Evolutionary conservation across 2,113 vertebrate species (phyloP).

Genomic region (Cynocephalus volans): DNA sequence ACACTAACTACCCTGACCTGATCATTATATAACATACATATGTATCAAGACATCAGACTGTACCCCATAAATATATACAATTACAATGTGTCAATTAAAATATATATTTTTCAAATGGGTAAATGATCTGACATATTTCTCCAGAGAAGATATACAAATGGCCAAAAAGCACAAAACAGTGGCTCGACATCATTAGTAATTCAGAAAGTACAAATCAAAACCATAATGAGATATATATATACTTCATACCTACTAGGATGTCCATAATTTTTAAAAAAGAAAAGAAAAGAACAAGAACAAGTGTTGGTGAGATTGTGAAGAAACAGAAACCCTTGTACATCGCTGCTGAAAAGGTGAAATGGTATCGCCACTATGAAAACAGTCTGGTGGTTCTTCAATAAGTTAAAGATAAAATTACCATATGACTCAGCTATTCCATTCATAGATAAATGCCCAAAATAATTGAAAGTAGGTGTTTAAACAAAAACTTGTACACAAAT

Average conservation of each 20-base stretch:
- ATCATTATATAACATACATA: too few relatives aligned
- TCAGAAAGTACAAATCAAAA: neutral
- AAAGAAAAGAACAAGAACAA: neutral
- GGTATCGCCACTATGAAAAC: neutral
- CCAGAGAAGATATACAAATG: slow-evolving; percentile 10
- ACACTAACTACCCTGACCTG: too few relatives aligned
- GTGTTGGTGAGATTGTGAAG: neutral
- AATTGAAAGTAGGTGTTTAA: neutral
- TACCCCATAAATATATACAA: too few relatives aligned
- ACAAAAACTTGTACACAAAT: neutral
- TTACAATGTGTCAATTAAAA: too few relatives aligned
- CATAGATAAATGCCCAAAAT: neutral
- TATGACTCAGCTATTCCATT: neutral
- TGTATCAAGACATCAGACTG: too few relatives aligned
- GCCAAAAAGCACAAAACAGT: neutral
- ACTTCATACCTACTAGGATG: neutral
- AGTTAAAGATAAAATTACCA: neutral
- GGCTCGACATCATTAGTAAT: neutral
- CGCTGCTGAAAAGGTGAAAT: neutral
- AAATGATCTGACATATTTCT: neutral
- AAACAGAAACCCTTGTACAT: neutral
- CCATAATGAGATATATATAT: neutral
- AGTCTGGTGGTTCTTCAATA: neutral
- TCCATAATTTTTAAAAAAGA: neutral
- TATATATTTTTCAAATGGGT: neutral